phyloP scores from a whole-genome alignment of 2,888 invertebrate genomes.

The Pandemis corylana region DNA sequence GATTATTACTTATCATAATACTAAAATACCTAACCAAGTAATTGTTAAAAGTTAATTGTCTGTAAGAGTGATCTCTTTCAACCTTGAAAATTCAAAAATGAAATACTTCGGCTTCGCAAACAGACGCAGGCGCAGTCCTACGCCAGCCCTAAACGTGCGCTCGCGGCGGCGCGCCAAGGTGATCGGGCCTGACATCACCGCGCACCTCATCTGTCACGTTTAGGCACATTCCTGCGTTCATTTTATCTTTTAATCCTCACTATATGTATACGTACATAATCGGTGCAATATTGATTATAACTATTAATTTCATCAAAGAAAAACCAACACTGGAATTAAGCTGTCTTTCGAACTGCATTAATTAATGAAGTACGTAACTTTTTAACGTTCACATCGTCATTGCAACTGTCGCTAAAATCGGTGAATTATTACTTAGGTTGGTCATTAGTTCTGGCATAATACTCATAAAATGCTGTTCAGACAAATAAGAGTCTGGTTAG shows the following conservation, averaged over 20 bases:
- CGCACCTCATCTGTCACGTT: constrained; percentile 59
- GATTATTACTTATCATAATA: too few relatives aligned
- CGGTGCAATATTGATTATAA: background rate
- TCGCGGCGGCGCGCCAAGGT: constrained; percentile 60
- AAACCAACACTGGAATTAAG: background rate
- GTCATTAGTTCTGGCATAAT: too few relatives aligned
- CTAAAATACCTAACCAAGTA: too few relatives aligned
- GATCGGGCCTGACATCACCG: constrained; percentile 62
- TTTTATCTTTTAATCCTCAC: constrained; percentile 16
- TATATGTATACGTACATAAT: background rate
- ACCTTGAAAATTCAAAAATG: too few relatives aligned
- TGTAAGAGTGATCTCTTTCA: too few relatives aligned
- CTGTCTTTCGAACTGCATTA: background rate
- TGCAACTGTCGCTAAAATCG: background rate
- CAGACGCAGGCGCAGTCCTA: constrained; percentile 39
- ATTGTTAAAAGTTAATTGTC: too few relatives aligned
- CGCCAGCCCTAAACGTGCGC: constrained; percentile 51
- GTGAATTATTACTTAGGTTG: too few relatives aligned
- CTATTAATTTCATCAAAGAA: too few relatives aligned
- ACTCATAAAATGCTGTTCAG: too few relatives aligned
- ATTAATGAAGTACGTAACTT: background rate
- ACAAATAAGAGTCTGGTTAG: too few relatives aligned
- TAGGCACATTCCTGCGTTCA: constrained; percentile 42
- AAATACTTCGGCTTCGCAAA: constrained; percentile 2
- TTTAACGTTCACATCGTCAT: background rate